Conservation (phyloP, 2,797 vertebrate genomes). For the Naso thynnoides region DNA sequence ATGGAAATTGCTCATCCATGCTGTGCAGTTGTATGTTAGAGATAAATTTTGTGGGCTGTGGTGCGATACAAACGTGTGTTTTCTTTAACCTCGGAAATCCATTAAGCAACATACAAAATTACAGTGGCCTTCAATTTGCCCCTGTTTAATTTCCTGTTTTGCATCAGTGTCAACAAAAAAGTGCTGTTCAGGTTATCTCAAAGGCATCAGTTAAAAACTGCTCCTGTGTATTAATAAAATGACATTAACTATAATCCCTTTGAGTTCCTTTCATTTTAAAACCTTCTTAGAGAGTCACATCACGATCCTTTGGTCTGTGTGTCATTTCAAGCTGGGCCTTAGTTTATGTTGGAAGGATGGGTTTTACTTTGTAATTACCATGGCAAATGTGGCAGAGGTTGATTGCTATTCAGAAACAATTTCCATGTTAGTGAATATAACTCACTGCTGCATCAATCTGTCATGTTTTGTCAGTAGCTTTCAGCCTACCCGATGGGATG, state of each 20-base stretch:
- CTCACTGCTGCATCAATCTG: constrained; percentile 2
- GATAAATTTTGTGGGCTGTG: constrained; percentile 1
- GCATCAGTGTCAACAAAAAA: neutral
- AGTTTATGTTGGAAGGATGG: neutral
- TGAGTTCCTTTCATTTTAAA: constrained; percentile 3
- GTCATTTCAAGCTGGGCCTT: constrained; percentile 15
- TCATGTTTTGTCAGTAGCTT: constrained; percentile 28
- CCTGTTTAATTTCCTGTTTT: neutral
- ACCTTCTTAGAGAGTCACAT: constrained; percentile 12
- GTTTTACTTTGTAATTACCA: constrained; percentile 9
- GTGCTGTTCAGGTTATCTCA: neutral
- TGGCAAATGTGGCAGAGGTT: neutral
- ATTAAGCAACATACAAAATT: neutral
- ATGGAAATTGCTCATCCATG: constrained; percentile 21
- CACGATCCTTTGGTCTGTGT: constrained; percentile 5
- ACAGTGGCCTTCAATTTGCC: neutral
- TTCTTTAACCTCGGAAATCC: constrained; percentile 6
- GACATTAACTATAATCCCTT: constrained; percentile 6
- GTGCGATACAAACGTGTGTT: neutral
- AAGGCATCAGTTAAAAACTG: neutral
- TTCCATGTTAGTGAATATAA: constrained; percentile 18
- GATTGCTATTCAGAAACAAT: constrained; percentile 47
- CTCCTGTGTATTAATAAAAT: neutral
- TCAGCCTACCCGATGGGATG: constrained; percentile 2
- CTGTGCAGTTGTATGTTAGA: constrained; percentile 2